These are phyloP conservation scores for Andrena marginata DNA, from an alignment of 2,888 invertebrate genomes.

Conservation along the genomic window DNA sequence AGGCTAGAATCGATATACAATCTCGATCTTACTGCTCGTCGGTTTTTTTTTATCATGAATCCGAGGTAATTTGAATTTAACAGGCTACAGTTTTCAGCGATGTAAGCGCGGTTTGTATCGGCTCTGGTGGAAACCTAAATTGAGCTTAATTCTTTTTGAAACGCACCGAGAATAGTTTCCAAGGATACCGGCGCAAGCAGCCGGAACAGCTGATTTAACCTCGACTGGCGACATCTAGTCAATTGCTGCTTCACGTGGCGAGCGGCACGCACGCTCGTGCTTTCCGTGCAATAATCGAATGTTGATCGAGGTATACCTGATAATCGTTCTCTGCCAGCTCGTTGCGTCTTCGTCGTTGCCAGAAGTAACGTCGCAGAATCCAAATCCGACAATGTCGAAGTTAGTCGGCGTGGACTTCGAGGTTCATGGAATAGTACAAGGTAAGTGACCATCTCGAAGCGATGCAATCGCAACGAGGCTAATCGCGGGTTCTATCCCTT, in stretches of 20 bases:
- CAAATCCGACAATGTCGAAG: conserved; percentile 66
- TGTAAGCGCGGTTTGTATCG: not conserved
- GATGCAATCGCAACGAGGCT: not conserved
- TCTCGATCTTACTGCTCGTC: no score
- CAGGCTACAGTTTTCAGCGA: not conserved
- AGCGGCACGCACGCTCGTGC: conserved; percentile 6
- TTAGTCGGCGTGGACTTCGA: conserved; percentile 83
- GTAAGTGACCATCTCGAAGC: conserved; percentile 31
- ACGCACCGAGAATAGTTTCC: conserved; percentile 43
- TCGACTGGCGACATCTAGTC: conserved; percentile 58
- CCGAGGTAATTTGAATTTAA: not conserved
- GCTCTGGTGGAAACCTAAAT: conserved; percentile 11
- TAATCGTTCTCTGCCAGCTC: not conserved
- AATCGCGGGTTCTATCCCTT: conserved; percentile 54
- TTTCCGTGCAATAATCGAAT: conserved; percentile 22
- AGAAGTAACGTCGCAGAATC: not conserved
- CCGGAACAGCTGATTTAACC: conserved; percentile 60
- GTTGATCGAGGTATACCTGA: conserved; percentile 3
- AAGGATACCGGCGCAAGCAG: conserved; percentile 53
- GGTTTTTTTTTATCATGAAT: not conserved
- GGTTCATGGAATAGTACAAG: conserved; percentile 83
- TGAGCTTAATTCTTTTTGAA: conserved; percentile 38
- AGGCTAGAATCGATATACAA: no score
- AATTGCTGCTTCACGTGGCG: conserved; percentile 8
- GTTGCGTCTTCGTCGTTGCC: not conserved